Evolutionary conservation across 2,888 invertebrate genomes (phyloP).

Genomic region (Pyrochroa serraticornis): DNA sequence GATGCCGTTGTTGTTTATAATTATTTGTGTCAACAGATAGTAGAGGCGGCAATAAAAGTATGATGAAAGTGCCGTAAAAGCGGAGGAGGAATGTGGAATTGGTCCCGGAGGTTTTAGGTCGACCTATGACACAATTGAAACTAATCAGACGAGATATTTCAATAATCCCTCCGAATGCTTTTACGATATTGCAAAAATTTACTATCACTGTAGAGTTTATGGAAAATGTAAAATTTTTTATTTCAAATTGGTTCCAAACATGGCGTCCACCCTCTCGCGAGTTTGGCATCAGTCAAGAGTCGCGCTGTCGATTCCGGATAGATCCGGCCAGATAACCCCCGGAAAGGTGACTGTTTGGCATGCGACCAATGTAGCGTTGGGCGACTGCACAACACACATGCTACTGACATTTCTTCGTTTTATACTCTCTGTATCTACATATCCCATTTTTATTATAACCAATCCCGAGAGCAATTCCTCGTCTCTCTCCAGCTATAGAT

Average conservation of each 20-base stretch:
- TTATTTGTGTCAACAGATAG: too few species aligned
- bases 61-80: too few species aligned
- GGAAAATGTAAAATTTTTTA: conserved; percentile 33
- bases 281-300: conserved; percentile 54
- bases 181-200: background rate
- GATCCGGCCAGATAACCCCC: conserved; percentile 40
- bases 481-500: conserved; percentile 49
- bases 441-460: conserved; percentile 59
- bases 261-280: conserved; percentile 39
- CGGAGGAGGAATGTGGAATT: too few species aligned
- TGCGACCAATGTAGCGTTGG: conserved; percentile 19
- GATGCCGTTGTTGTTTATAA: too few species aligned
- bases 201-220: conserved; percentile 19
- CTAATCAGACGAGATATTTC: too few species aligned
- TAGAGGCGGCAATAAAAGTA: too few species aligned
- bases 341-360: conserved; percentile 7
- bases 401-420: conserved; percentile 56
- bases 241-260: conserved; percentile 35
- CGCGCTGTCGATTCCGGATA: conserved; percentile 48
- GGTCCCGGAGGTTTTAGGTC: too few species aligned
- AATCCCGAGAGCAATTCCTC: conserved; percentile 53
- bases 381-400: conserved; percentile 53
- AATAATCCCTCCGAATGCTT: background rate
- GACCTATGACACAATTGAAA: too few species aligned
- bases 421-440: conserved; percentile 57